These are phyloP conservation scores for Lithobius niger DNA, from an alignment of 1,140 invertebrate genomes.

Conservation along the genomic window DNA sequence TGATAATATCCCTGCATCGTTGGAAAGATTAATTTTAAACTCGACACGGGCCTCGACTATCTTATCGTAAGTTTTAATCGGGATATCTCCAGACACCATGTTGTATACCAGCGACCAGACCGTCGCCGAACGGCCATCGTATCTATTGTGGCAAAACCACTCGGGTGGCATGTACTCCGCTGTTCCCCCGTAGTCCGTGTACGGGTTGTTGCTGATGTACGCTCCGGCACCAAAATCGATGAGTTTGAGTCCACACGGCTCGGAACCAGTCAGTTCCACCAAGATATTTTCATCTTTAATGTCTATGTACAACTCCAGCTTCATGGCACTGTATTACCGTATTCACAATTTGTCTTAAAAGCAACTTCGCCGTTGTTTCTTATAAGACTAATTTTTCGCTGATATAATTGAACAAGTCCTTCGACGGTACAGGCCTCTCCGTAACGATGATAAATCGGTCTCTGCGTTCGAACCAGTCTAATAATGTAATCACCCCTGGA, in stretches of 20 bases:
- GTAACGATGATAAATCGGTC: conserved; percentile 46
- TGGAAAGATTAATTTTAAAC: too few species aligned
- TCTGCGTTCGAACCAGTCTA: conserved; percentile 44
- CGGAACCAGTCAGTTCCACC: conserved; percentile 45
- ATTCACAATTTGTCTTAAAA: conserved; percentile 41
- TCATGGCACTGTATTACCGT: conserved; percentile 39
- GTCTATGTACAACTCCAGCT: conserved; percentile 44
- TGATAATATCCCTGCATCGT: too few species aligned
- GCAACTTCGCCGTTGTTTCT: conserved; percentile 39
- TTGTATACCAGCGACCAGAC: too few species aligned
- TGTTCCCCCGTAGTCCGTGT: conserved; percentile 56
- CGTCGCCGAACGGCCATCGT: too few species aligned
- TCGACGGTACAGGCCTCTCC: conserved; percentile 46
- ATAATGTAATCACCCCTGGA: conserved; percentile 42
- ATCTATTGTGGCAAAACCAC: too few species aligned
- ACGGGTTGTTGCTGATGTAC: conserved; percentile 41
- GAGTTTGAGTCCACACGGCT: conserved; percentile 38
- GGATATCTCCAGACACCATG: too few species aligned
- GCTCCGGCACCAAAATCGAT: conserved; percentile 57
- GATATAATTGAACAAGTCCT: conserved; percentile 55
- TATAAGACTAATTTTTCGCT: conserved; percentile 44
- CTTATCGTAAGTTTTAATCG: too few species aligned
- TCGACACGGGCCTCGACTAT: too few species aligned
- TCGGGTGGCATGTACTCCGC: too few species aligned
- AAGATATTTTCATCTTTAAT: conserved; percentile 57